Evolutionary conservation across 2,888 invertebrate species (phyloP), one percentile per base, ranked within the genome.

Genomic region (Hylaea fasciaria): DNA sequence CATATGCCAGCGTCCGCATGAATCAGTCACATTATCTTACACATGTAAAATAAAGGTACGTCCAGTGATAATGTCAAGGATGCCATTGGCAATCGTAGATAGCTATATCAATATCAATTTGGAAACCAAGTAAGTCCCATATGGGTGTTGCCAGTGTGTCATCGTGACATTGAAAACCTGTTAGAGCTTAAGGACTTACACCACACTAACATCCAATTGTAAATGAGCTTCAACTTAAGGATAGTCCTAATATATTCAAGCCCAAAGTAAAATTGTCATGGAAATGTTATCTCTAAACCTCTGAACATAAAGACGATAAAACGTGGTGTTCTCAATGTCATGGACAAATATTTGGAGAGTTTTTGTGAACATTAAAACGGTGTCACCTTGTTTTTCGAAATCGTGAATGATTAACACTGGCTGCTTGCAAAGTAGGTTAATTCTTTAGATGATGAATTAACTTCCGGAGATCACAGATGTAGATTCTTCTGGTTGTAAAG

Each of bases 31-130:
- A 50, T 59, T 58, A 53, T 54, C 54, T 49, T 54, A 32, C 32
- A 62, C 44, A 50, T 47, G 47, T 37, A 43, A 54, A 59, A 47
- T 56, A 61, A 64, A 60, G 48, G 40, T 5, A 45, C 39, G 57
- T 49, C n/a, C 55, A 44, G 45, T 57, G 56, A 77, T 80, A 83
- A 83, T 82, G 83, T 82, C 83, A 83, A 81, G 84, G 83, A 62
- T 64, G 50, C 50, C 53, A 66, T 65, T 69, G 56, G 56, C 64
- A 69, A 68, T 66, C 62, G 56, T 59, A 70, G 46, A 46, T 47
- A 47, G 32, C 22, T 48, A 56, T 56, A n/a, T n/a, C n/a, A 43
- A 37, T 59, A 28, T 32, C 13, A 49, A 61, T 73, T 73, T 62
- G 70, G 61, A 69, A 67, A 70, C 51, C 62, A 56, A 47, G 58